These are phyloP conservation scores for Drusus annulatus DNA, from an alignment of 1,140 invertebrate genomes.

Conservation along the genomic window DNA sequence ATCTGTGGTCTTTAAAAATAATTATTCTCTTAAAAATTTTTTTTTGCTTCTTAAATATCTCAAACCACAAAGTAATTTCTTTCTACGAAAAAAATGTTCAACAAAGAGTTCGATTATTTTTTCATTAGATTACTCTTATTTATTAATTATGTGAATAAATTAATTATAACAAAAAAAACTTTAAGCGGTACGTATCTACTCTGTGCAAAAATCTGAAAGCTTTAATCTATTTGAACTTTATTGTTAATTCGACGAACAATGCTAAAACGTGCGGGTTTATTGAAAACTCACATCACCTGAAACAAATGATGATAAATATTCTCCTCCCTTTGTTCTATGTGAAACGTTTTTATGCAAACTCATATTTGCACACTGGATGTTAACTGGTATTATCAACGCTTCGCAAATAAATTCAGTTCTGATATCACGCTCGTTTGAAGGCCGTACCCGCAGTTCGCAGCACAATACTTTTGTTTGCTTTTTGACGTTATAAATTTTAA, in stretches of 20 bases:
- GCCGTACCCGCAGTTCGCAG: constrained; percentile 11
- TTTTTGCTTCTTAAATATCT: too few relatives aligned
- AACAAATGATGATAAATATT: constrained; percentile 44
- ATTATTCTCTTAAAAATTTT: too few relatives aligned
- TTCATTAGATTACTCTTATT: too few relatives aligned
- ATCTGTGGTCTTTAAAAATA: too few relatives aligned
- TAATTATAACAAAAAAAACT: too few relatives aligned
- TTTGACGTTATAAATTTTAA: constrained; percentile 24
- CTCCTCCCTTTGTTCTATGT: constrained; percentile 19
- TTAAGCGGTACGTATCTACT: too few relatives aligned
- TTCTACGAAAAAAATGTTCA: too few relatives aligned
- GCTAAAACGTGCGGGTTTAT: constrained; percentile 25
- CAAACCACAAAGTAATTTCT: too few relatives aligned
- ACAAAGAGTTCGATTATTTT: too few relatives aligned
- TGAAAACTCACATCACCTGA: constrained; percentile 30
- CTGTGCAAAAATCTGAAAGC: too few relatives aligned
- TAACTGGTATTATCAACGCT: constrained; percentile 22
- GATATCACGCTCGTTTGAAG: constrained; percentile 8
- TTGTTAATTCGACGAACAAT: constrained; percentile 1
- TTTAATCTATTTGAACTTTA: background rate
- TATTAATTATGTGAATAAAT: too few relatives aligned
- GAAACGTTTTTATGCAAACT: constrained; percentile 40
- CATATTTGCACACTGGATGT: constrained; percentile 23
- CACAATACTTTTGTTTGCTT: constrained; percentile 18
- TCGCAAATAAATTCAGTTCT: constrained; percentile 12